Evolutionary conservation across 2,113 vertebrate genomes (phyloP).

Genomic region (Sclerurus mexicanus): DNA sequence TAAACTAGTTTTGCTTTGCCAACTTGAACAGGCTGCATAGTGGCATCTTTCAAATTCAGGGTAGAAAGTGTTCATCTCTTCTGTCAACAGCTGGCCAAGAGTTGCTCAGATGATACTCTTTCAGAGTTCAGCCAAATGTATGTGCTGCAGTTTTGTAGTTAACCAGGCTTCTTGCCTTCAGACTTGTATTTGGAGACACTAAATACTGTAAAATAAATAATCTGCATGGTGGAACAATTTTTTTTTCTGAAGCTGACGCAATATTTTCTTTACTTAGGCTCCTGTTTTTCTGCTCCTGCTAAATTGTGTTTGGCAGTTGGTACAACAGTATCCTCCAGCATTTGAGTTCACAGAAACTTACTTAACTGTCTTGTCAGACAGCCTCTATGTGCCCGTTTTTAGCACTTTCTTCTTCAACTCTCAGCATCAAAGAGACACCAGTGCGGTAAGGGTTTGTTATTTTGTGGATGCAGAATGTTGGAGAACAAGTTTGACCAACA

Average conservation of each 20-base stretch:
- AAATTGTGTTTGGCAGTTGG: slow-evolving; percentile 87
- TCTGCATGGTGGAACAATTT: neutral
- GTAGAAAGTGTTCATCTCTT: neutral
- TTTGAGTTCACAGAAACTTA: slow-evolving; percentile 91
- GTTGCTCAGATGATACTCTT: neutral
- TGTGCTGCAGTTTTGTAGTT: neutral
- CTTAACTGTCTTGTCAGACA: slow-evolving; percentile 88
- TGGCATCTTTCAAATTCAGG: neutral
- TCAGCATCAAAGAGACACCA: slow-evolving; percentile 75
- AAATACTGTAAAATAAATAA: neutral
- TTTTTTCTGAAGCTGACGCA: neutral
- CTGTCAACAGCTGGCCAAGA: neutral
- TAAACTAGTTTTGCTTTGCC: neutral
- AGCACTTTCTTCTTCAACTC: slow-evolving; percentile 92
- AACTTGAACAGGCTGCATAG: neutral
- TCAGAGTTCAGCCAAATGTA: neutral
- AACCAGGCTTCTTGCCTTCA: neutral
- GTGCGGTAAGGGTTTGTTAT: slow-evolving; percentile 70
- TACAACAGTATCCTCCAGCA: slow-evolving; percentile 82
- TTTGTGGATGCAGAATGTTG: neutral
- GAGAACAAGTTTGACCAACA: neutral
- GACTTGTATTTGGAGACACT: neutral
- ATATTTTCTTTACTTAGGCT: slow-evolving; percentile 62
- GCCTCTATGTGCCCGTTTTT: slow-evolving; percentile 85
- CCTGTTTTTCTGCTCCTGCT: slow-evolving; percentile 88